Conservation (phyloP, 2,888 invertebrate genomes). For the Callosobruchus maculatus region DNA sequence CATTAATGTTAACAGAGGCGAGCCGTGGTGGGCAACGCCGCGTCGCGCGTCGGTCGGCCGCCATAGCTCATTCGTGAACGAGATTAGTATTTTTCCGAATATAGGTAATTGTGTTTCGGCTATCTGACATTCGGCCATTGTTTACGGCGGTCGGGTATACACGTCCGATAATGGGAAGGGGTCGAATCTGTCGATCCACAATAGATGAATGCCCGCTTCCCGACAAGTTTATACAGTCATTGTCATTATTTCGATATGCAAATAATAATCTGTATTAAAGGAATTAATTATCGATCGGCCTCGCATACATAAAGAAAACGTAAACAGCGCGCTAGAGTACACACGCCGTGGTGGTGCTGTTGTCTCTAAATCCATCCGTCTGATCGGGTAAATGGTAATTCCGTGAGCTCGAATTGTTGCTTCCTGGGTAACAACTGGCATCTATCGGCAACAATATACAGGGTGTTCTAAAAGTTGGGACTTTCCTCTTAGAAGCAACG, state of each 20-base stretch:
- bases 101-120: constrained; percentile 43
- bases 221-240: constrained; percentile 30
- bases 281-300: constrained; percentile 12
- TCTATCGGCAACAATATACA: no score
- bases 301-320: neutral
- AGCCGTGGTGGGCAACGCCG: no score
- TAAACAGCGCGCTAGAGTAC: neutral
- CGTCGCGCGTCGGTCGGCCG: no score
- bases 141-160: constrained; percentile 27
- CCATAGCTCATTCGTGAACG: constrained; percentile 34
- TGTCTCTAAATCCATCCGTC: neutral
- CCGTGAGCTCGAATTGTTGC: neutral
- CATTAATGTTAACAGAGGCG: constrained; percentile 28
- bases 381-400: neutral
- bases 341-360: neutral
- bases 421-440: neutral
- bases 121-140: neutral
- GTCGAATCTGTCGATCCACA: constrained; percentile 27
- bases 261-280: constrained; percentile 19
- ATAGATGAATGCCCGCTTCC: constrained; percentile 36
- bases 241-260: constrained; percentile 26
- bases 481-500: no score
- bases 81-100: constrained; percentile 46
- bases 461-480: no score
- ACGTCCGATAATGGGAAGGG: constrained; percentile 38